Percentiles rank a stretch among this genome's conserved stretches.
These are phyloP conservation scores for Spodoptera picta DNA, from an alignment of 2,888 invertebrate genomes.

Conservation along the genomic window DNA sequence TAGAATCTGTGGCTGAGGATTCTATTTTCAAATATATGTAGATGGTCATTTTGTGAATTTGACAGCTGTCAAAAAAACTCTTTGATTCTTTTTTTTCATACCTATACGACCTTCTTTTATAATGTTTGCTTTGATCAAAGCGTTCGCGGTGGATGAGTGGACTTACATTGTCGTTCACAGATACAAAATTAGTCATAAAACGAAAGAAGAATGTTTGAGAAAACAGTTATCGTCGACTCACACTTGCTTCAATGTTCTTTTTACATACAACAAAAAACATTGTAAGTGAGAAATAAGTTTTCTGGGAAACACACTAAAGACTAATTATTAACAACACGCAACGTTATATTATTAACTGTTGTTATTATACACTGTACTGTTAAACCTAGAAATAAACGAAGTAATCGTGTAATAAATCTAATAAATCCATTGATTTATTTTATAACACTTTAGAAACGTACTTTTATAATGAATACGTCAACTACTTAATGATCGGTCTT, in stretches of 20 bases:
- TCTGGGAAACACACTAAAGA: constrained; percentile 35
- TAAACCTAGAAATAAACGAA: constrained; percentile 24
- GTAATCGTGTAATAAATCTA: constrained; percentile 26
- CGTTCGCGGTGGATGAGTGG: background rate
- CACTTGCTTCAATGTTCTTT: constrained; percentile 9
- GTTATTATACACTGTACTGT: constrained; percentile 11
- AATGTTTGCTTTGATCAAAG: background rate
- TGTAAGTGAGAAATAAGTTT: constrained; percentile 20
- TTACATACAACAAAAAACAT: constrained; percentile 14
- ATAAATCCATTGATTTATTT: constrained; percentile 32
- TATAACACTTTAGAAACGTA: constrained; percentile 1
- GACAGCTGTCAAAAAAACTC: too few relatives aligned
- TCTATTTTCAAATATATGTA: too few relatives aligned
- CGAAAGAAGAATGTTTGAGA: background rate
- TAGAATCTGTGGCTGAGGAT: background rate
- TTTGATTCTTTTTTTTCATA: too few relatives aligned
- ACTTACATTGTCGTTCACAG: background rate
- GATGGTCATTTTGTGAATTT: too few relatives aligned
- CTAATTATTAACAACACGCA: constrained; percentile 45
- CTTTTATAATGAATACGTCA: constrained; percentile 10
- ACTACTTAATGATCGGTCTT: background rate
- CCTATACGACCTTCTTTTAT: too few relatives aligned
- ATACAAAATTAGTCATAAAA: background rate
- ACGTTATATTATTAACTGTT: constrained; percentile 24
- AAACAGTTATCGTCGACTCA: constrained; percentile 5